Percentiles rank a stretch among this genome's conserved stretches.
phyloP scores from a whole-genome alignment of 2,113 vertebrate species.

The Irena cyanogastra region DNA sequence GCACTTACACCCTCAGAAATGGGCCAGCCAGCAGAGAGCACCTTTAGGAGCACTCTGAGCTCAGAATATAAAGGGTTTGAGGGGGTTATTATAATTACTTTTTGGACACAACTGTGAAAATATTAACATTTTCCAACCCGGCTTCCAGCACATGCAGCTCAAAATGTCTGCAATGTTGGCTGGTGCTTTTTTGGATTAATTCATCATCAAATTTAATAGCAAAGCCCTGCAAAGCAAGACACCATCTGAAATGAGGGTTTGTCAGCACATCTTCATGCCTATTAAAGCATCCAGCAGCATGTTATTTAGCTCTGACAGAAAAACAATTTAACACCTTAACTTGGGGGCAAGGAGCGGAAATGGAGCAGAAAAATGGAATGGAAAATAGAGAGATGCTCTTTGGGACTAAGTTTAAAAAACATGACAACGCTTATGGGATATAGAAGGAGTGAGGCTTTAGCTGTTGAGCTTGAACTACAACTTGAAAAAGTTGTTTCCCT shows the following conservation, averaged over 20 bases:
- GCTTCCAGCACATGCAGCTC: neutral
- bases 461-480: neutral
- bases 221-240: neutral
- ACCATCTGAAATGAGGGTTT: neutral
- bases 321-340: conserved; percentile 35
- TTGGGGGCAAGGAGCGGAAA: neutral
- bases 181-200: neutral
- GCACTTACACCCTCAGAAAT: neutral
- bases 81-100: neutral
- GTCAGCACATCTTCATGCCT: neutral
- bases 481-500: neutral
- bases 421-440: accelerated
- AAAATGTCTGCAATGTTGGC: neutral
- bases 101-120: neutral
- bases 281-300: neutral
- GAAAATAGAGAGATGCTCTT: neutral
- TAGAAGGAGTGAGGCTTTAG: neutral
- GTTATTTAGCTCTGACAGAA: neutral
- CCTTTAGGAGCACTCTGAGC: neutral
- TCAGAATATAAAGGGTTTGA: neutral
- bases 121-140: neutral
- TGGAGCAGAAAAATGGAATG: neutral
- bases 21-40: neutral
- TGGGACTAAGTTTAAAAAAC: neutral
- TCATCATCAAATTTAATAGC: neutral